Base-by-base conservation (phyloP, 1,140 invertebrate species). In the Bicyclus anynana region DNA sequence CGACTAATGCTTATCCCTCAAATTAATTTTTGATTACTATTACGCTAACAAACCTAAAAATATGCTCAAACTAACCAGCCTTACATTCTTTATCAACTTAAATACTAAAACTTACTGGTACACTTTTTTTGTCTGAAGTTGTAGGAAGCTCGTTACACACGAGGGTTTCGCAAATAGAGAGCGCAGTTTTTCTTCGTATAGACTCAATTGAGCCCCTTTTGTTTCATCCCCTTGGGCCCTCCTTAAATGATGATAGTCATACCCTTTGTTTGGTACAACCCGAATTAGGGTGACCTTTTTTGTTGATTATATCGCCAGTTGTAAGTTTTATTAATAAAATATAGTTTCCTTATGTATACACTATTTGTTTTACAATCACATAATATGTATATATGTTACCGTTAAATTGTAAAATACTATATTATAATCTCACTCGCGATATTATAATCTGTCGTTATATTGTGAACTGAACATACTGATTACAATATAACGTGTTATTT, bases 161-260 rank as follows among this genome's bases (percentile, higher is more conserved):
- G 57, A 74, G 72, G 58, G 68, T 47, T 67, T 52, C 37, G 64
- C 72, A 74, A 74, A 74, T 67, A 70, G 59, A 65, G 57, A 50
- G 46, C 21, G 29, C 56, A 65, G 64, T 71, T 73, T 70, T 72
- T 69, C 55, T 70, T 65, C 54, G 35, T 59, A 62, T 60, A 55
- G 69, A 67, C 68, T 71, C 70, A 71, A 76, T 76, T 73, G 63
- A 52, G 27, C n/a, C 56, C 62, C 62, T 71, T 44, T 76, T 74
- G 69, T 72, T 66, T 62, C 49, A 65, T 65, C 42, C 67, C 69
- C 50, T 52, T 61, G 59, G 58, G 64, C 60, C 59, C 53, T 62
- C 67, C 56, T 63, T 65, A 70, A 65, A 68, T 59, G 59, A 68
- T 65, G 52, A 54, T 67, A 60, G 59, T 65, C 38, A 54, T 52